Evolutionary conservation across 2,113 vertebrate species (phyloP).

Genomic region (Chlorodrepanis virens): DNA sequence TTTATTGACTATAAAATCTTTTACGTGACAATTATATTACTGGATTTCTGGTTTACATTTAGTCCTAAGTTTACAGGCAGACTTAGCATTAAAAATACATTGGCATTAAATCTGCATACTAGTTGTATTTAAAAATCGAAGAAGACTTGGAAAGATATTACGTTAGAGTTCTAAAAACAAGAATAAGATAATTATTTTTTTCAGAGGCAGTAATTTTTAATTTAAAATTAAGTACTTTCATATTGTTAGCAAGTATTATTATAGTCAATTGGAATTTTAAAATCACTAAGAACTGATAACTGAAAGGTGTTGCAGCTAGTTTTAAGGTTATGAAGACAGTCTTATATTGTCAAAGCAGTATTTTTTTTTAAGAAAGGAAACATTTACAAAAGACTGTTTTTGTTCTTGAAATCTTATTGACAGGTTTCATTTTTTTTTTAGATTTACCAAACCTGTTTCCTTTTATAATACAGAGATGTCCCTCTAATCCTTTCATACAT

Average conservation of each 20-base stretch:
- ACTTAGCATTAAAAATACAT: constrained; percentile 32
- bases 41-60: constrained; percentile 30
- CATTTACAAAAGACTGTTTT: neutral
- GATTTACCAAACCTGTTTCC: neutral
- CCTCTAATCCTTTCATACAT: neutral
- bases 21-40: neutral
- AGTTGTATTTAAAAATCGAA: constrained; percentile 11
- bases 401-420: neutral
- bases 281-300: constrained; percentile 21
- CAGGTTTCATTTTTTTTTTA: neutral
- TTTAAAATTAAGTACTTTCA: constrained; percentile 37
- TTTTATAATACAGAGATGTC: neutral
- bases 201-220: constrained; percentile 46
- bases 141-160: constrained; percentile 5
- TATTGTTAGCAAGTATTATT: constrained; percentile 31
- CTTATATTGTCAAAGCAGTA: neutral
- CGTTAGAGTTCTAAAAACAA: constrained; percentile 28
- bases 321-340: constrained; percentile 5
- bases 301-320: neutral
- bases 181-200: neutral
- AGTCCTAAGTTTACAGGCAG: constrained; percentile 19
- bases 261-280: constrained; percentile 41
- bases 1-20: neutral
- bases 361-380: constrained; percentile 1
- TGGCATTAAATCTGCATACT: constrained; percentile 19